Percentiles rank a stretch among this genome's conserved stretches.
Evolutionary conservation across 2,888 invertebrate species (phyloP).

Genomic region (Marronus borbonicus): DNA sequence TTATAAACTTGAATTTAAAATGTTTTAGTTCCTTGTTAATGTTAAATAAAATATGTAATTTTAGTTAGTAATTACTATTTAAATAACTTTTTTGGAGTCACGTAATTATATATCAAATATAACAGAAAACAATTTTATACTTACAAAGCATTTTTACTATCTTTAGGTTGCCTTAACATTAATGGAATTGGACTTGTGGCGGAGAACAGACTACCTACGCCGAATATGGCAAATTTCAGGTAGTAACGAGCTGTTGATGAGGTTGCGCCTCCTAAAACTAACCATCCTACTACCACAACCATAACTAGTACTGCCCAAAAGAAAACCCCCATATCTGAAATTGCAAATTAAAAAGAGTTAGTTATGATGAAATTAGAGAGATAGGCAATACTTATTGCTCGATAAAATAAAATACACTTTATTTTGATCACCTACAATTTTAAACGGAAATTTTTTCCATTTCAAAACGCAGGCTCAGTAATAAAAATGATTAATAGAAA

Average conservation of each 20-base stretch:
- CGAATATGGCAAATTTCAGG: conserved; percentile 79
- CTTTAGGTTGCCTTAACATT: conserved; percentile 81
- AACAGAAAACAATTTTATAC: conserved; percentile 65
- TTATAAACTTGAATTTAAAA: too few species aligned
- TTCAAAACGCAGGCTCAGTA: too few species aligned
- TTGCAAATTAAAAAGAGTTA: neutral
- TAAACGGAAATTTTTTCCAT: too few species aligned
- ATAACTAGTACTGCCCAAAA: conserved; percentile 47
- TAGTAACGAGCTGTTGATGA: conserved; percentile 78
- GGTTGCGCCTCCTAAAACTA: conserved; percentile 72
- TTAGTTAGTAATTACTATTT: too few species aligned
- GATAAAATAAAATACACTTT: too few species aligned
- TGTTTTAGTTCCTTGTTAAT: too few species aligned
- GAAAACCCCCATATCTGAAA: conserved; percentile 51
- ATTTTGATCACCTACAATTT: too few species aligned
- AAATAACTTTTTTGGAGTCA: too few species aligned
- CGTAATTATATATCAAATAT: neutral
- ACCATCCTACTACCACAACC: conserved; percentile 49
- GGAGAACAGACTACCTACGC: conserved; percentile 75
- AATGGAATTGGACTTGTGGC: conserved; percentile 81
- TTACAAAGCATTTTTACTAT: conserved; percentile 87
- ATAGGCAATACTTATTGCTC: too few species aligned
- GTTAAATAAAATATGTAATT: too few species aligned
- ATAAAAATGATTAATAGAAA: too few species aligned
- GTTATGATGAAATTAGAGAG: too few species aligned